Evolutionary conservation across 2,888 invertebrate genomes (phyloP).

Genomic region (Rhodophaea formosa): DNA sequence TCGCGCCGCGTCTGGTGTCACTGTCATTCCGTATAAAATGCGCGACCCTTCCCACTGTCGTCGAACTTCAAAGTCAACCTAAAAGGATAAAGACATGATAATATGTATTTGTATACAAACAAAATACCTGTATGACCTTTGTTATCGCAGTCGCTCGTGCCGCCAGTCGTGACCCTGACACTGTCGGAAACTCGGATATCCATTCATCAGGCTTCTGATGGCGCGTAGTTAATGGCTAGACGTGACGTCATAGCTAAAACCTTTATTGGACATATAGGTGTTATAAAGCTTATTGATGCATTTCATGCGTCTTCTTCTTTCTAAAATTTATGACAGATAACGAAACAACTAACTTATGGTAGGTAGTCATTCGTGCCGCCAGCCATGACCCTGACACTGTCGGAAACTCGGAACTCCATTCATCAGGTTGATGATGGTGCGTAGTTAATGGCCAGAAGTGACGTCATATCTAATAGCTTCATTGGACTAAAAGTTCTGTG

Average conservation of each 20-base stretch:
- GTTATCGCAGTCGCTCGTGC: neutral
- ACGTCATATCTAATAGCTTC: neutral
- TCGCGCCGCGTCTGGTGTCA: too few species aligned
- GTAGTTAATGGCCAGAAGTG: neutral
- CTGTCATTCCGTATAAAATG: too few species aligned
- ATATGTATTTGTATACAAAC: too few species aligned
- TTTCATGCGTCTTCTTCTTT: too few species aligned
- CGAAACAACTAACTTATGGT: too few species aligned
- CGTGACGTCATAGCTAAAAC: neutral
- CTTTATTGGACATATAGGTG: too few species aligned
- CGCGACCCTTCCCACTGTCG: too few species aligned
- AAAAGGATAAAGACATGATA: too few species aligned
- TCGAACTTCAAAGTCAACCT: too few species aligned
- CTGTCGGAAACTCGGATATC: slow-evolving; percentile 5
- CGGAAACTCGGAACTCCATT: slow-evolving; percentile 4
- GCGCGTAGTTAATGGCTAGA: neutral
- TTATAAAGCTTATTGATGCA: too few species aligned
- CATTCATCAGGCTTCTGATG: neutral
- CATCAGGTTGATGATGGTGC: neutral
- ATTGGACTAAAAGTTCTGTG: neutral
- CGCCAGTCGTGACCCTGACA: slow-evolving; percentile 3
- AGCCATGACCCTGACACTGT: slow-evolving; percentile 8
- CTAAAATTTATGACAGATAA: too few species aligned
- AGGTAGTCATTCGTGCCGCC: neutral
- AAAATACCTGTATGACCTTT: too few species aligned